Evolutionary conservation across 2,797 vertebrate genomes (phyloP).

Genomic region (Eurystomus glaucurus): DNA sequence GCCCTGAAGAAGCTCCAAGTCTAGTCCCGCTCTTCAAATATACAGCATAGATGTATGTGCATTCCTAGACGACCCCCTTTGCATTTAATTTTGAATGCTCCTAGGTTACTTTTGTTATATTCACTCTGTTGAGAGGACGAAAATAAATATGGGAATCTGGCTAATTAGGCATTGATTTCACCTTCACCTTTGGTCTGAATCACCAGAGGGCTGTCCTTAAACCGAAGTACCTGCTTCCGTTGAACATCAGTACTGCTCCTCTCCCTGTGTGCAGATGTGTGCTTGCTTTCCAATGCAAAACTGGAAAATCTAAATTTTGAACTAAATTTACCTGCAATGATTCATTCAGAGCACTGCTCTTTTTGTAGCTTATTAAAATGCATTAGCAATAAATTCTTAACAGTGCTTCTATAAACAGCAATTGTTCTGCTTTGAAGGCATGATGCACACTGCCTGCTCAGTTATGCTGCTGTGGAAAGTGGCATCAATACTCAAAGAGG

Average conservation of each 20-base stretch:
- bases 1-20: background rate
- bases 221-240: background rate
- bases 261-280: background rate
- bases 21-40: background rate
- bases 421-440: constrained; percentile 9
- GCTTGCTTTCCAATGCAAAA: background rate
- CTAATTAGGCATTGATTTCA: background rate
- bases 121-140: background rate
- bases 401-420: constrained; percentile 45
- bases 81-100: background rate
- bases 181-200: background rate
- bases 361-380: constrained; percentile 32
- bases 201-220: background rate
- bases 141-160: background rate
- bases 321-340: constrained; percentile 24
- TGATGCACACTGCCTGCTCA: background rate
- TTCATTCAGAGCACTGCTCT: constrained; percentile 9
- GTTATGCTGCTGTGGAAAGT: constrained; percentile 11
- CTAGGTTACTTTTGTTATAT: background rate
- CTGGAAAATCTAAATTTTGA: background rate
- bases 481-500: background rate
- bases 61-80: background rate
- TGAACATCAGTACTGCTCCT: background rate
- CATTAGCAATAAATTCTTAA: constrained; percentile 19
- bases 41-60: background rate